Evolutionary conservation across 2,797 vertebrate species (phyloP), one percentile per base, ranked within the genome.

Genomic region (Coregonus sp.): DNA sequence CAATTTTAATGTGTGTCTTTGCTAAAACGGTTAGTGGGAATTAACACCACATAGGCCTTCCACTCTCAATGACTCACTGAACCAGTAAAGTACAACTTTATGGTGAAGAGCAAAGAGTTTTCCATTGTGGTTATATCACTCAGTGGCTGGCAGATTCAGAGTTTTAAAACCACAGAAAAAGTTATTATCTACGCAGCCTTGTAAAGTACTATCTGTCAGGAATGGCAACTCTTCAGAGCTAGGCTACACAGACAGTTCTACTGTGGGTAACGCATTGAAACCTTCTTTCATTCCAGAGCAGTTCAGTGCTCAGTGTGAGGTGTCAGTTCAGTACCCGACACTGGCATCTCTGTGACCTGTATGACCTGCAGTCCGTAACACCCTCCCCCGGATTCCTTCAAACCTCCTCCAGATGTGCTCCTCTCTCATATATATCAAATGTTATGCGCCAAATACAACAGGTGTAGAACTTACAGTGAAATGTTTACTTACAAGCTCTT

Each of bases 231-330:
- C 37, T 20, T 20, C 7, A 1, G 5, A 3, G 18, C 35, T 14
- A 18, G 18, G 31, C 35, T 14, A 18, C 51, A 35, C 29, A 31
- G 31, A 18, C 72, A 40, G 56, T 18, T 2, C 29, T 71, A 16
- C 47, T 69, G 82, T 59, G 78, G 82, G 85, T 85, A 81, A 74
- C 74, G 86, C n/a, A 20, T 18, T 37, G 66, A 47, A 66, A n/a
- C 2, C 78, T 47, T 20, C 75, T 77, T 81, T 85, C 89, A 93
- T 91, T 92, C 90, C 86, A 85, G 61, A 87, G 87, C 76, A 80
- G 80, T 83, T 89, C 85, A 75, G n/a, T 59, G 74, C 81, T 73
- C 81, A 71, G 25, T 12, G 77, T 74, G 54, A 83, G 81, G 75
- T 79, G 61, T 81, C 80, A 83, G 81, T 78, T 76, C 16, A 20